Evolutionary conservation across 2,888 invertebrate species (phyloP).

Genomic region (Nephrotoma appendiculata): DNA sequence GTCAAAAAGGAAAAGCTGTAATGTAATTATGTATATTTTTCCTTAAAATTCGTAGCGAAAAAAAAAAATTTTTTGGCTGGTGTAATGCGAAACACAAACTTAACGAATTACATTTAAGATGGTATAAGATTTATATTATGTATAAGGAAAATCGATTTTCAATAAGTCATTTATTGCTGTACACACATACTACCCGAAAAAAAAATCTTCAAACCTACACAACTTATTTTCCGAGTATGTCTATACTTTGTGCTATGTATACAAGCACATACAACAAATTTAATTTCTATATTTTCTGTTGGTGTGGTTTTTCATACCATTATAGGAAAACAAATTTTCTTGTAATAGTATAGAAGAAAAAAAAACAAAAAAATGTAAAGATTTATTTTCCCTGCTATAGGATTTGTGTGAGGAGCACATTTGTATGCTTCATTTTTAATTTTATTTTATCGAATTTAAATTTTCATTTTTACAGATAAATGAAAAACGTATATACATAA

Average conservation of each 20-base stretch:
- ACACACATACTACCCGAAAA: background rate
- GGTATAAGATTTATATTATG: background rate
- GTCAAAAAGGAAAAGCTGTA: background rate
- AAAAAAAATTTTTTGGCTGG: background rate
- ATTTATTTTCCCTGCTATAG: background rate
- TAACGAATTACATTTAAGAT: background rate
- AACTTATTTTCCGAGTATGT: background rate
- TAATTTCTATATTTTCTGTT: background rate
- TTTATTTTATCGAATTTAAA: background rate
- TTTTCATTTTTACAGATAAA: background rate
- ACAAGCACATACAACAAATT: background rate
- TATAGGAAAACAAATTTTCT: background rate
- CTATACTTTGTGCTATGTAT: background rate
- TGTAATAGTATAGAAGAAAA: background rate
- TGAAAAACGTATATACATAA: background rate
- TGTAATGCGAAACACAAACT: background rate
- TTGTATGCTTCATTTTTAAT: background rate
- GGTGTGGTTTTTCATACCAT: background rate
- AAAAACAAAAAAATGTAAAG: background rate
- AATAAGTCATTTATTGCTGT: background rate
- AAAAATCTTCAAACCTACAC: background rate
- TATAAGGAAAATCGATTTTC: background rate
- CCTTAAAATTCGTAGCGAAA: background rate
- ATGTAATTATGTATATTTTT: background rate
- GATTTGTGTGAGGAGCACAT: background rate